Conservation (phyloP, 2,888 invertebrate genomes). For the Meandrusa payeni region DNA sequence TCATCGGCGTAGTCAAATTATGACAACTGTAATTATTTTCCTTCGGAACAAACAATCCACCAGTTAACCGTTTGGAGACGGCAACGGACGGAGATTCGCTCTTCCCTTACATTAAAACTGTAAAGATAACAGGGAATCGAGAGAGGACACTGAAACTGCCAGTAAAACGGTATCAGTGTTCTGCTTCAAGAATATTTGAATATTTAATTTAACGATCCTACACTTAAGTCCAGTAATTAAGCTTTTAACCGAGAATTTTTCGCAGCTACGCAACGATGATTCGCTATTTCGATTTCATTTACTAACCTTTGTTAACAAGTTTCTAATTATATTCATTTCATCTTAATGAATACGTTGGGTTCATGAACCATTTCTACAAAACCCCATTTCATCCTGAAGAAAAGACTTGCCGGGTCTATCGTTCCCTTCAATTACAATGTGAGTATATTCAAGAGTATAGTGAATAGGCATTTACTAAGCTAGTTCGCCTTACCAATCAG, state of each 20-base stretch:
- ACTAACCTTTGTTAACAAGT: background rate
- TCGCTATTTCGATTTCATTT: background rate
- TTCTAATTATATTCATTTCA: too few relatives aligned
- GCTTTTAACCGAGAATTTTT: conserved; percentile 20
- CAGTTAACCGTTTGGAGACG: conserved; percentile 10
- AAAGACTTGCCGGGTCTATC: too few relatives aligned
- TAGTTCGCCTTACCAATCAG: too few relatives aligned
- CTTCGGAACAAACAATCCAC: conserved; percentile 2
- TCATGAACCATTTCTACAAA: too few relatives aligned
- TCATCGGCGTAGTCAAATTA: too few relatives aligned
- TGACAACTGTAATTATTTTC: background rate
- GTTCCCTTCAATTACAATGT: too few relatives aligned
- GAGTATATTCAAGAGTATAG: too few relatives aligned
- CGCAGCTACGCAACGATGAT: conserved; percentile 1
- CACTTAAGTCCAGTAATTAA: conserved; percentile 23
- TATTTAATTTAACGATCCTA: conserved; percentile 35
- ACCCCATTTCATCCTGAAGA: too few relatives aligned
- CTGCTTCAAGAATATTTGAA: conserved; percentile 42
- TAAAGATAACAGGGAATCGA: conserved; percentile 35
- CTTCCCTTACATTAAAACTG: conserved; percentile 30
- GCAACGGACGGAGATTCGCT: conserved; percentile 27
- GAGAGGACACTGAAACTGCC: conserved; percentile 33
- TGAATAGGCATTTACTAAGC: too few relatives aligned
- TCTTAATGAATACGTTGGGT: too few relatives aligned
- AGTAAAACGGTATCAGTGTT: conserved; percentile 40